Conservation (phyloP, 2,888 invertebrate genomes). For the Zelleria hepariella region DNA sequence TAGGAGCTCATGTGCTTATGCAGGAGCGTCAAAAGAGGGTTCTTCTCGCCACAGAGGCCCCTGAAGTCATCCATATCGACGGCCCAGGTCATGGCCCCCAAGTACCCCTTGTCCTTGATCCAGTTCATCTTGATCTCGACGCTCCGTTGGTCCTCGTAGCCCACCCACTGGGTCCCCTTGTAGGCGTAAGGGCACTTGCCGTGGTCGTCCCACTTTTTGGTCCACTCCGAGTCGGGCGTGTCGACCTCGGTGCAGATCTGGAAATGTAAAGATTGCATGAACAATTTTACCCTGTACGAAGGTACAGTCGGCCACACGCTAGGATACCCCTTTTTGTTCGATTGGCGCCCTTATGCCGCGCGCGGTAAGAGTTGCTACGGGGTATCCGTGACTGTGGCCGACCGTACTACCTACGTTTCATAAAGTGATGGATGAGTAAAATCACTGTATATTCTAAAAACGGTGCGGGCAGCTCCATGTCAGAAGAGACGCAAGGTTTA, state of each 20-base stretch:
- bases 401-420: too few relatives aligned
- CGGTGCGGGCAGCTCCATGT: too few relatives aligned
- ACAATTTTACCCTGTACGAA: neutral
- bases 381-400: too few relatives aligned
- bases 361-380: too few relatives aligned
- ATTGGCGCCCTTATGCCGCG: too few relatives aligned
- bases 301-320: too few relatives aligned
- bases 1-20: conserved; percentile 80
- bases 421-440: too few relatives aligned
- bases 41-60: conserved; percentile 84
- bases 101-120: conserved; percentile 81
- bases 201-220: conserved; percentile 84
- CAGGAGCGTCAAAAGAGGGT: conserved; percentile 81
- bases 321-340: too few relatives aligned
- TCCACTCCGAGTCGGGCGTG: conserved; percentile 81
- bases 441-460: too few relatives aligned
- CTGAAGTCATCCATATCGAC: conserved; percentile 93
- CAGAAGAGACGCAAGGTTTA: too few relatives aligned
- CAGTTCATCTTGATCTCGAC: conserved; percentile 92
- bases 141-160: conserved; percentile 86
- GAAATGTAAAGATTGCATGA: neutral
- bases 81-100: conserved; percentile 94
- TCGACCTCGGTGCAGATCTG: conserved; percentile 85
- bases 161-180: conserved; percentile 92
- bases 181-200: conserved; percentile 90